Evolutionary conservation across 2,113 vertebrate species (phyloP).

Genomic region (Cochlearius cochlearius): DNA sequence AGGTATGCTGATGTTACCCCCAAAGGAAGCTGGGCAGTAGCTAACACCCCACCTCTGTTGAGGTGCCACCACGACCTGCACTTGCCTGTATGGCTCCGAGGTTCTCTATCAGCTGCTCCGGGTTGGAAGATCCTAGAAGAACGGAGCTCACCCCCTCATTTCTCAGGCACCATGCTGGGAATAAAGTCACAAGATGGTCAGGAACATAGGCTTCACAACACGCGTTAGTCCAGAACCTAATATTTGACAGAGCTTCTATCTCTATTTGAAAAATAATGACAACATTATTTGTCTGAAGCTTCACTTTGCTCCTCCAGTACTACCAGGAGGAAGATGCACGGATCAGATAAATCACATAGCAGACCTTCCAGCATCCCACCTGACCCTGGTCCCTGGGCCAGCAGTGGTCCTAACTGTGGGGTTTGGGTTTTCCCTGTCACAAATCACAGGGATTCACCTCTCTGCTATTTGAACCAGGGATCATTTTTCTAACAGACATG

Average conservation of each 20-base stretch:
- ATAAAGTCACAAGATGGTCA: neutral
- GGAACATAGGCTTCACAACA: fast-evolving
- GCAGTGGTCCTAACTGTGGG: neutral
- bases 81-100: conserved; percentile 96
- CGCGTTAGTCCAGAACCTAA: fast-evolving
- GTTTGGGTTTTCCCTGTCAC: fast-evolving
- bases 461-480: neutral
- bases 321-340: fast-evolving
- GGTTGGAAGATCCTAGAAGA: conserved; percentile 93
- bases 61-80: neutral
- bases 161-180: conserved; percentile 92
- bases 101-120: conserved; percentile 95
- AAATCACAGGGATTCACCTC: neutral
- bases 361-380: neutral
- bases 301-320: neutral
- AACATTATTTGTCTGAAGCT: neutral
- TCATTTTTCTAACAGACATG: neutral
- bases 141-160: conserved; percentile 98
- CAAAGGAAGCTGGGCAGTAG: neutral
- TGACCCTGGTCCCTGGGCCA: neutral
- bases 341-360: neutral
- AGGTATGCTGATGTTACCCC: neutral
- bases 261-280: neutral
- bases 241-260: neutral
- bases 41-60: fast-evolving